Evolutionary conservation across 2,888 invertebrate genomes (phyloP), one percentile per base, ranked within the genome.

Genomic region (Hemaris fuciformis): DNA sequence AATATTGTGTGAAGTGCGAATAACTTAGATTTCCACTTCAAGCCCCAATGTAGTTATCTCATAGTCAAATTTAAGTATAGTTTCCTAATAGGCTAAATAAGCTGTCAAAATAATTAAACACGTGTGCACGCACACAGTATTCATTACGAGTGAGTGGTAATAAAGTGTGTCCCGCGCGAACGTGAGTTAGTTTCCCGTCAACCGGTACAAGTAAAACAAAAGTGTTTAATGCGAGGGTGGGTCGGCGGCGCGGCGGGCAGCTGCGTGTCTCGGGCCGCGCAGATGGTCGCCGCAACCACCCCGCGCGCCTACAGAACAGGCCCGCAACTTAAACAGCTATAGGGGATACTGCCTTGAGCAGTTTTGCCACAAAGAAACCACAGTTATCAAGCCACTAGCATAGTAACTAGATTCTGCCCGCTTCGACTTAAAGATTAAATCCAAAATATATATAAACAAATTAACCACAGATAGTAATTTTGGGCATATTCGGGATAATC

Each of bases 181-280:
- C 18, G 8, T 27, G 8, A n/a, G 27, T 31, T 53, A 4, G 18
- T 45, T 22, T 45, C 13, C 53, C 15, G 27, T 53, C 10, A 18
- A 10, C 31, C 53, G 27, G 27, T 53, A 53, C 18, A 53, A 69
- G 70, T 69, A 76, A 77, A 80, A 83, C 84, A 82, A 84, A 83
- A 77, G 77, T 72, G 70, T 59, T 64, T 22, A n/a, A n/a, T 38
- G 64, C 63, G 75, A 75, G 82, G 77, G 83, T 73, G 81, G 80
- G 72, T 42, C 31, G 31, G 53, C 27, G 72, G 79, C n/a, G n/a
- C n/a, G n/a, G n/a, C n/a, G n/a, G n/a, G n/a, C 81, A 84, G 86
- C 84, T 83, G 85, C 82, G 79, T 69, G 78, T 72, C 75, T 70
- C 72, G 71, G 59, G 65, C 70, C 72, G 77, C 79, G 82, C 85